Evolutionary conservation across 2,113 vertebrate species (phyloP), one percentile per base, ranked within the genome.

Genomic region (Thamnophis sirtalis): DNA sequence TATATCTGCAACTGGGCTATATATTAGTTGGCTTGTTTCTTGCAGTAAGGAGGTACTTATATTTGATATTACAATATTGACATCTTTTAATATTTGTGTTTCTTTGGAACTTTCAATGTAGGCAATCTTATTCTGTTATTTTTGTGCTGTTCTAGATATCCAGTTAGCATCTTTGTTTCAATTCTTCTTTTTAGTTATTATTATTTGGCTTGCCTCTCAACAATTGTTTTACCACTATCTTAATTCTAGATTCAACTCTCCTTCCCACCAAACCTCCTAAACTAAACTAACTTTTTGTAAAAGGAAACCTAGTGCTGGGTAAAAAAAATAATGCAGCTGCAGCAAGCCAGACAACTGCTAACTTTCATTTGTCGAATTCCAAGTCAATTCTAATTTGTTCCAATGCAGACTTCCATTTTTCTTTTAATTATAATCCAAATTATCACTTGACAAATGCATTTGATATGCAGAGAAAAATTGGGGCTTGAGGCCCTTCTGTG

Each of bases 401-500:
- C 9, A 89, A 8, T 68, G 33, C 43, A 91, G 58, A 89, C 50
- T 26, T 95, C 50, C 87, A 24, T 89, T 94, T 84, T 95, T 94
- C 55, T 48, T 91, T 73, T 96, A 97, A 96, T 95, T 96, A 93
- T 88, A 80, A 53, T 22, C 89, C 55, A 93, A 95, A 94, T 94
- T 93, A 95, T 95, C 28, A 63, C 90, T 96, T 96, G 91, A 88
- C 43, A 95, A 93, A 94, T 93, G 0, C 2, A 26, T 94, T 96
- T 95, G 92, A 96, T 80, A 80, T 94, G 88, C 1, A 95, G 93
- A 96, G 91, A 93, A 96, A 96, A 92, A 91, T 5, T 96, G 92
- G 73, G 93, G 94, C 94, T 96, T 97, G 94, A 96, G 97, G 80
- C 54, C 49, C 96, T 96, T 96, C 0, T 0, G 33, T 95, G 89